These are phyloP conservation scores for Pyxicephalus adspersus DNA, from an alignment of 2,113 vertebrate genomes.

Conservation along the genomic window DNA sequence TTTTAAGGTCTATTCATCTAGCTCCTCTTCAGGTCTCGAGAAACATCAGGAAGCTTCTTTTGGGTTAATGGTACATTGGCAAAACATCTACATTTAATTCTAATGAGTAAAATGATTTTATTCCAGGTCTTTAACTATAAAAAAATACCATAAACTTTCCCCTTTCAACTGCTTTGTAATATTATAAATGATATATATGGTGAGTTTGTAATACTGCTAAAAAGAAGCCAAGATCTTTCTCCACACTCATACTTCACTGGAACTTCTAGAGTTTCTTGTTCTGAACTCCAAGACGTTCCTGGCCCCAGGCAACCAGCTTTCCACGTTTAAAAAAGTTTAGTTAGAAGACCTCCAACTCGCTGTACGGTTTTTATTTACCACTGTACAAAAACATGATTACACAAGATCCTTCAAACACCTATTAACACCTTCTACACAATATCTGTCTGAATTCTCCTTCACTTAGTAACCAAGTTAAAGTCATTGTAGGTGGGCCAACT, in stretches of 20 bases:
- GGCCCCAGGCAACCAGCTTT: neutral
- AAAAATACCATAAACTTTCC: too few species aligned
- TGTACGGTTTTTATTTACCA: neutral
- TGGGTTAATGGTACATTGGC: too few species aligned
- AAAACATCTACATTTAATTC: too few species aligned
- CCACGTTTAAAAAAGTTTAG: slow-evolving; percentile 6
- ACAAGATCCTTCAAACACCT: neutral
- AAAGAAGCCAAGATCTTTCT: slow-evolving; percentile 5
- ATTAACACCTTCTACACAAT: slow-evolving; percentile 21
- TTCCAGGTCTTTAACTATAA: too few species aligned
- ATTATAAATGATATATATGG: too few species aligned
- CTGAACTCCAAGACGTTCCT: neutral
- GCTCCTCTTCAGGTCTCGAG: too few species aligned
- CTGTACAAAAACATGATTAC: neutral
- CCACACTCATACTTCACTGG: neutral
- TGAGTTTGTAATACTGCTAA: neutral
- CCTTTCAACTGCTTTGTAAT: too few species aligned
- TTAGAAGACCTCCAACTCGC: slow-evolving; percentile 22
- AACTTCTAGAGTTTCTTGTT: slow-evolving; percentile 5
- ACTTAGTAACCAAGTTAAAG: neutral
- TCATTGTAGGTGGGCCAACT: slow-evolving; percentile 38
- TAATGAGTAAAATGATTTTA: too few species aligned
- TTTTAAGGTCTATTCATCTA: too few species aligned
- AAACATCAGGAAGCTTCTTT: too few species aligned
- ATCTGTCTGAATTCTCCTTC: neutral